phyloP scores from a whole-genome alignment of 2,888 invertebrate species.

The Drosophila lacicola region DNA sequence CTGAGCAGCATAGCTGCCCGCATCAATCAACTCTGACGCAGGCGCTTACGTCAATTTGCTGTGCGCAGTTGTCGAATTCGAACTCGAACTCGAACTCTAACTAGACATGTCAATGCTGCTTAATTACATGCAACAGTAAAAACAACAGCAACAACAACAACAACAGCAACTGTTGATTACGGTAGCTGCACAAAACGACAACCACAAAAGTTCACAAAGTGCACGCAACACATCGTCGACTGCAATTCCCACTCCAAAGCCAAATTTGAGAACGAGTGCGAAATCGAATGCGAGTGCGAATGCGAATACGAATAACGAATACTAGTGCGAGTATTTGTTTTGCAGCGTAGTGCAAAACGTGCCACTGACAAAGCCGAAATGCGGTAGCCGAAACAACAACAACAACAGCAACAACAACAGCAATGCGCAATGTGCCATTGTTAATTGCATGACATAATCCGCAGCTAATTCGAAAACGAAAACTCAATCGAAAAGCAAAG shows the following conservation, averaged over 20 bases:
- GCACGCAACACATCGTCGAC: conserved; percentile 61
- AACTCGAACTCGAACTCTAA: conserved; percentile 63
- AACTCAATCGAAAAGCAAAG: conserved; percentile 68
- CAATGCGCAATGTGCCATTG: conserved; percentile 68
- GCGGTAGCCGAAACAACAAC: conserved; percentile 45
- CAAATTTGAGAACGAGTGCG: conserved; percentile 47
- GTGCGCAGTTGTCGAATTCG: conserved; percentile 62
- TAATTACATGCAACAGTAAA: conserved; percentile 69
- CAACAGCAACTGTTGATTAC: conserved; percentile 49
- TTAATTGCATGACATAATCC: conserved; percentile 81
- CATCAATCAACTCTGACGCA: conserved; percentile 67
- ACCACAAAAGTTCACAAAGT: conserved; percentile 69
- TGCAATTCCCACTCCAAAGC: conserved; percentile 34
- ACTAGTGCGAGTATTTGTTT: conserved; percentile 31
- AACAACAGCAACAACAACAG: conserved; percentile 36
- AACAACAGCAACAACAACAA: conserved; percentile 32
- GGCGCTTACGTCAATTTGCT: conserved; percentile 75
- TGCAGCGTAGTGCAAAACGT: conserved; percentile 60
- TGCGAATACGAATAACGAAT: conserved; percentile 16
- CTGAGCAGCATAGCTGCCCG: conserved; percentile 7
- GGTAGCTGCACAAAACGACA: conserved; percentile 42
- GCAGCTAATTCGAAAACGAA: conserved; percentile 72
- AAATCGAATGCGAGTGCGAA: conserved; percentile 37
- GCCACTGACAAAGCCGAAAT: conserved; percentile 66
- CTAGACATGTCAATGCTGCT: conserved; percentile 79